Percentiles rank a stretch among this genome's conserved stretches.
phyloP scores from a whole-genome alignment of 2,888 invertebrate genomes.

The Mechanitis mazaeus region DNA sequence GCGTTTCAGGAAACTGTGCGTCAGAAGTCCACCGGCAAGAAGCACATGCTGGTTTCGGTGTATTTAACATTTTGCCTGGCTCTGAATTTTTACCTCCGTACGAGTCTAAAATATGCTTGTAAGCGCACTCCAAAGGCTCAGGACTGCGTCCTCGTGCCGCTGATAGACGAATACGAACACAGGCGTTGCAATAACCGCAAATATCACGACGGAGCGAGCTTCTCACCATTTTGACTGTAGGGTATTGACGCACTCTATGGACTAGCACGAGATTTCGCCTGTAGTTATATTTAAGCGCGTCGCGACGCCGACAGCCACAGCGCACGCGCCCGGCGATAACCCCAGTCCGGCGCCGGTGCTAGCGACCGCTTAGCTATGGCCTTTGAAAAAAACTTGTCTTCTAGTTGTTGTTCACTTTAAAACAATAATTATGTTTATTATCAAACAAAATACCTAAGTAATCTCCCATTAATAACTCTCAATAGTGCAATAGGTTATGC shows the following conservation, averaged over 20 bases:
- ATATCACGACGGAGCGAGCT: constrained; percentile 54
- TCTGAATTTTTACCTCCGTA: constrained; percentile 46
- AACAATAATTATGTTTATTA: constrained; percentile 18
- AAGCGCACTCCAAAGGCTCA: constrained; percentile 66
- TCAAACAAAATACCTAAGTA: constrained; percentile 14
- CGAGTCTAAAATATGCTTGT: constrained; percentile 70
- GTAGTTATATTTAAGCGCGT: constrained; percentile 58
- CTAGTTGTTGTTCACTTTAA: constrained; percentile 12
- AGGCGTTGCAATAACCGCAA: constrained; percentile 70
- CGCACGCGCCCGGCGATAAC: constrained; percentile 73
- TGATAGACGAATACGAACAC: constrained; percentile 61
- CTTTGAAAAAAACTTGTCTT: constrained; percentile 29
- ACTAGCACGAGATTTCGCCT: constrained; percentile 46
- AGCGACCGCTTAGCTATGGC: constrained; percentile 37
- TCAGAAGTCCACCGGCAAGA: constrained; percentile 71
- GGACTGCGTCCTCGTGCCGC: constrained; percentile 63
- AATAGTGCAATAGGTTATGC: constrained; percentile 25
- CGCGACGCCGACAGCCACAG: constrained; percentile 46
- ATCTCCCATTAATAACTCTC: constrained; percentile 13
- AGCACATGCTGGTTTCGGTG: constrained; percentile 55
- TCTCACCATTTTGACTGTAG: constrained; percentile 54
- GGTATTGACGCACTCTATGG: constrained; percentile 42
- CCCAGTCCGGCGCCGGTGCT: constrained; percentile 60
- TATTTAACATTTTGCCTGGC: constrained; percentile 46
- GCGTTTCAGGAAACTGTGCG: constrained; percentile 70